phyloP scores from a whole-genome alignment of 1,140 invertebrate species.

The Brachystomella parvula region DNA sequence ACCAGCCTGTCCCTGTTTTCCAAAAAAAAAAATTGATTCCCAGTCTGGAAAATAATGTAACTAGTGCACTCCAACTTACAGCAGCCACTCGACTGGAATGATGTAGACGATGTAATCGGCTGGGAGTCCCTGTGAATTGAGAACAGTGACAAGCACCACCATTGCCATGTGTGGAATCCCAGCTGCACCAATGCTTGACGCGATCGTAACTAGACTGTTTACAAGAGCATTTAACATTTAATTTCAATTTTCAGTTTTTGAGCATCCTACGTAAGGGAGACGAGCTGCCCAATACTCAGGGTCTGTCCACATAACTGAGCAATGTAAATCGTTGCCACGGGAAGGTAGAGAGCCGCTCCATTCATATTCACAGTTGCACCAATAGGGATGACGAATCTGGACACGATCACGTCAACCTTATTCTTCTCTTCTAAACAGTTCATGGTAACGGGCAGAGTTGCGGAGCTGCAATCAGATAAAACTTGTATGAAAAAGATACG shows the following conservation, averaged over 20 bases:
- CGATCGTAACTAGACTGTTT: slow-evolving; percentile 53
- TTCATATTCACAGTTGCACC: slow-evolving; percentile 47
- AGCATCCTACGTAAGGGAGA: slow-evolving; percentile 53
- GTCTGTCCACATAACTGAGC: slow-evolving; percentile 57
- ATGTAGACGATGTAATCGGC: slow-evolving; percentile 56
- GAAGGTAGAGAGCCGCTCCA: slow-evolving; percentile 52
- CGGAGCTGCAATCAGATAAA: slow-evolving; percentile 52
- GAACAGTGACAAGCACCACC: slow-evolving; percentile 56
- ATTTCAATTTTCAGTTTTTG: slow-evolving; percentile 48
- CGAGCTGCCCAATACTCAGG: slow-evolving; percentile 50
- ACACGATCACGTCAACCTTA: slow-evolving; percentile 53
- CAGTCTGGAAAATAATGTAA: too few species aligned
- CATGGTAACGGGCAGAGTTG: slow-evolving; percentile 57
- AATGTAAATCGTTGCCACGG: slow-evolving; percentile 60
- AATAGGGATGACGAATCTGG: slow-evolving; percentile 56
- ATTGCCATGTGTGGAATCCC: slow-evolving; percentile 53
- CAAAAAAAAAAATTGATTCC: slow-evolving; percentile 12
- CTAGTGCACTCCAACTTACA: slow-evolving; percentile 57
- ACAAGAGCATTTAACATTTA: not conserved
- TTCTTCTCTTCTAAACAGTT: slow-evolving; percentile 56
- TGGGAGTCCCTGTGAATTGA: slow-evolving; percentile 56
- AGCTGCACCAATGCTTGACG: slow-evolving; percentile 56
- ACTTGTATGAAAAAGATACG: too few species aligned
- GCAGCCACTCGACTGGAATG: slow-evolving; percentile 58
- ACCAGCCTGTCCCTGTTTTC: slow-evolving; percentile 52